Percentiles rank a stretch among this genome's conserved stretches.
These are phyloP conservation scores for Octonoba sinensis DNA, from an alignment of 2,888 invertebrate genomes.

Conservation along the genomic window DNA sequence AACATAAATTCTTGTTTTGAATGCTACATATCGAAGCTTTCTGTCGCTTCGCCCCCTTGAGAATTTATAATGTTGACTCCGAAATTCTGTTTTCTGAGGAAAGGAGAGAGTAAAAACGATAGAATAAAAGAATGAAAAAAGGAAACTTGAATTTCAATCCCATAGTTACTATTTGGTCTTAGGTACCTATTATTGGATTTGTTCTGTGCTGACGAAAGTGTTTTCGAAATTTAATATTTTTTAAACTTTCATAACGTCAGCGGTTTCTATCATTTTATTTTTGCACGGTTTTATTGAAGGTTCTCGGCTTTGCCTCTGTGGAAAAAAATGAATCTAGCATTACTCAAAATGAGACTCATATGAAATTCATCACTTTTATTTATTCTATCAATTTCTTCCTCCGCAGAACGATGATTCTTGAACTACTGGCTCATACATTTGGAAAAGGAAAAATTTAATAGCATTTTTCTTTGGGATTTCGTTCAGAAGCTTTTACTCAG, in stretches of 20 bases:
- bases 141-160: slow-evolving; percentile 48
- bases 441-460: too few relatives aligned
- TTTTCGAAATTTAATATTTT: slow-evolving; percentile 64
- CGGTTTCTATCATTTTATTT: slow-evolving; percentile 50
- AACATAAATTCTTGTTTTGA: slow-evolving; percentile 60
- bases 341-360: slow-evolving; percentile 56
- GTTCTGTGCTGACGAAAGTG: slow-evolving; percentile 60
- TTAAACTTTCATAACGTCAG: slow-evolving; percentile 63
- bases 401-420: too few relatives aligned
- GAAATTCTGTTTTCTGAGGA: slow-evolving; percentile 58
- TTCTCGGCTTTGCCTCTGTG: slow-evolving; percentile 6
- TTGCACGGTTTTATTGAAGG: slow-evolving; percentile 47
- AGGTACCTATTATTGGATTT: slow-evolving; percentile 62
- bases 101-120: slow-evolving; percentile 11
- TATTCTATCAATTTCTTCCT: too few relatives aligned
- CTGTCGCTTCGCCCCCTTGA: slow-evolving; percentile 48
- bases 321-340: slow-evolving; percentile 26
- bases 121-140: slow-evolving; percentile 11
- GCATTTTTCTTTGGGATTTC: too few relatives aligned
- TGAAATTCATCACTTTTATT: slow-evolving; percentile 50
- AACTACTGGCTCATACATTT: too few relatives aligned
- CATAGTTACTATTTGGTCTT: slow-evolving; percentile 57
- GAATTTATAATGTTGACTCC: slow-evolving; percentile 62
- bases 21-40: slow-evolving; percentile 56
- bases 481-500: too few relatives aligned